Base-by-base conservation (phyloP, 2,888 invertebrate genomes). In the Dromius quadrimaculatus region DNA sequence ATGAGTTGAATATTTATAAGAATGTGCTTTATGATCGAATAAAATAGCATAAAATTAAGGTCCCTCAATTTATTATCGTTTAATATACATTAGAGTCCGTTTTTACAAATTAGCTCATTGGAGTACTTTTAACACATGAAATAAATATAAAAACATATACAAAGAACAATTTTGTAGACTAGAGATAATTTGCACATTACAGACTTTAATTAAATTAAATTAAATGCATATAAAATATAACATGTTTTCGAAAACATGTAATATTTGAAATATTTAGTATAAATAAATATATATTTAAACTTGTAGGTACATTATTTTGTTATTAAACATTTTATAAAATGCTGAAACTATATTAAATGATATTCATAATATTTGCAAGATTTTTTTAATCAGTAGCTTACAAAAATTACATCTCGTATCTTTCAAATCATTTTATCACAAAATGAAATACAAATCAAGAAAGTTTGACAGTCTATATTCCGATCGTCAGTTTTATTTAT, bases 301-400 rank as follows among this genome's bases (percentile, higher is more conserved):
- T 22, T 36, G 50, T 50, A 36, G 19, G 57, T 54, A 66, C 66
- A 54, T 36, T 23, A 43, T 47, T 34, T 47, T 64, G 65, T 50
- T 50, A 34, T 66, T 66, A 32, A 38, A 54, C 54, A 57, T 54
- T 54, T 66, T 57, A 54, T 57, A 66, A 66, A 54, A 66, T 57
- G 57, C 54, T 47, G 65, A 65, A 65, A 65, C 32, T 57, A 57
- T 32, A 32, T 9, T 22, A 36, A 23, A 59, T 47, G 47, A 47
- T 22, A 54, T 66, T 66, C 57, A 57, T 38, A 66, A 54, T 41
- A 41, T 41, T 54, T 17, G 50, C 50, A 54, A 54, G 28, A 28
- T 54, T 17, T 17, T 28, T 28, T 28, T 20, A 54, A 9, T 47
- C 47, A 47, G 47, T 47, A 47, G 47, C 47, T 47, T 47, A 47